Conservation (phyloP, 2,797 vertebrate species). For the Jordanella pulchra region DNA sequence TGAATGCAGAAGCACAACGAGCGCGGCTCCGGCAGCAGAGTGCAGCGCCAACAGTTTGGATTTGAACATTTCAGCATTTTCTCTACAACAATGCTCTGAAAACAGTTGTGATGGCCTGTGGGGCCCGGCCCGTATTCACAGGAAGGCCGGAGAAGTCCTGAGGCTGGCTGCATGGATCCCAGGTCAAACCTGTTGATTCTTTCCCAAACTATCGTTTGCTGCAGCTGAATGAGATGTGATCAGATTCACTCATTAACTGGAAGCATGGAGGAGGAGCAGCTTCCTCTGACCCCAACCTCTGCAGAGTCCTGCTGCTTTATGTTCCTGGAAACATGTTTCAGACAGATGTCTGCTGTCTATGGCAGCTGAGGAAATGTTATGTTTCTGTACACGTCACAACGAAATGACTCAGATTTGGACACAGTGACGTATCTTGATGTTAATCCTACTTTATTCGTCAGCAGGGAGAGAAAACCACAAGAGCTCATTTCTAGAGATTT, state of each 20-base stretch:
- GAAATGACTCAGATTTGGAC: not conserved
- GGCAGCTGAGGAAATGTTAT: not conserved
- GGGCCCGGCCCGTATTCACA: constrained; percentile 25
- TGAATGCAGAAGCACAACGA: constrained; percentile 37
- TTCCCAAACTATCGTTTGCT: not conserved
- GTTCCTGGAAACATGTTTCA: no score
- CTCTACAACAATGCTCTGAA: constrained; percentile 47
- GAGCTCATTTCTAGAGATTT: no score
- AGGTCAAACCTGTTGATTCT: not conserved
- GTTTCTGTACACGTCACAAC: no score
- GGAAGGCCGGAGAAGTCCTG: not conserved
- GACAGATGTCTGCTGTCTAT: no score
- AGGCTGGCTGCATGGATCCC: not conserved
- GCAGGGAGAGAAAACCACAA: no score
- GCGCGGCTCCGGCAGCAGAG: constrained; percentile 36
- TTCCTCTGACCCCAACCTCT: no score
- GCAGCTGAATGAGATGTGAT: not conserved
- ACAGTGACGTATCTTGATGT: not conserved
- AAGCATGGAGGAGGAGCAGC: not conserved
- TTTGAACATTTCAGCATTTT: constrained; percentile 71
- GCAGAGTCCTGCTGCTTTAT: not conserved
- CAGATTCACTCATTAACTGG: not conserved
- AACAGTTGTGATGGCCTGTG: constrained; percentile 47
- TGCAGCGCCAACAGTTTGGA: constrained; percentile 72
- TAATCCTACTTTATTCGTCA: no score